Evolutionary conservation across 2,113 vertebrate species (phyloP).

Genomic region (Ptilorrhoa leucosticta): DNA sequence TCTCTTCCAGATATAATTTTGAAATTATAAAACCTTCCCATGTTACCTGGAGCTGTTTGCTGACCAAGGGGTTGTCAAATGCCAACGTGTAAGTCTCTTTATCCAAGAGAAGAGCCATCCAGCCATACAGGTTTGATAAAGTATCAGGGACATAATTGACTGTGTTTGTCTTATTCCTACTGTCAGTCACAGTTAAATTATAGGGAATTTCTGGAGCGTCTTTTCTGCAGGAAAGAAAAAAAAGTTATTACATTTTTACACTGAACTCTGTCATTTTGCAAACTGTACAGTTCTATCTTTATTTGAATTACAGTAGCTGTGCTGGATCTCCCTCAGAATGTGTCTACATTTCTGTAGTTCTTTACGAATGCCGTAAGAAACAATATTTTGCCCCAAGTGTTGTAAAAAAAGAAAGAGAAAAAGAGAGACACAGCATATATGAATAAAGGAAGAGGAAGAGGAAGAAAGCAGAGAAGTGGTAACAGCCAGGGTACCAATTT

Average conservation of each 20-base stretch:
- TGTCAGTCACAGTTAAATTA: conserved; percentile 70
- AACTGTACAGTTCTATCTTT: neutral
- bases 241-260: neutral
- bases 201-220: conserved; percentile 23
- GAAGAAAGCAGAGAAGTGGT: neutral
- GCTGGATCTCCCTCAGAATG: neutral
- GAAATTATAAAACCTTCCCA: neutral
- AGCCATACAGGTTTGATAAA: conserved; percentile 67
- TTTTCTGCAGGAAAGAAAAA: conserved; percentile 47
- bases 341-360: neutral
- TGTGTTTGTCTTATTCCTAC: conserved; percentile 64
- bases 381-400: neutral
- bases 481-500: neutral
- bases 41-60: conserved; percentile 65
- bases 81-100: conserved; percentile 59
- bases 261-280: neutral
- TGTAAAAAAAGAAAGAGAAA: neutral
- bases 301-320: neutral
- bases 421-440: neutral
- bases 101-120: conserved; percentile 74
- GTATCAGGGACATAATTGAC: conserved; percentile 70
- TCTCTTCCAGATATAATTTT: neutral
- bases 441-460: neutral
- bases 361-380: neutral
- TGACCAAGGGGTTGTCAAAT: conserved; percentile 41